Percentiles rank a stretch among this genome's conserved stretches.
Evolutionary conservation across 2,888 invertebrate genomes (phyloP).

Genomic region (Melipona beecheii): DNA sequence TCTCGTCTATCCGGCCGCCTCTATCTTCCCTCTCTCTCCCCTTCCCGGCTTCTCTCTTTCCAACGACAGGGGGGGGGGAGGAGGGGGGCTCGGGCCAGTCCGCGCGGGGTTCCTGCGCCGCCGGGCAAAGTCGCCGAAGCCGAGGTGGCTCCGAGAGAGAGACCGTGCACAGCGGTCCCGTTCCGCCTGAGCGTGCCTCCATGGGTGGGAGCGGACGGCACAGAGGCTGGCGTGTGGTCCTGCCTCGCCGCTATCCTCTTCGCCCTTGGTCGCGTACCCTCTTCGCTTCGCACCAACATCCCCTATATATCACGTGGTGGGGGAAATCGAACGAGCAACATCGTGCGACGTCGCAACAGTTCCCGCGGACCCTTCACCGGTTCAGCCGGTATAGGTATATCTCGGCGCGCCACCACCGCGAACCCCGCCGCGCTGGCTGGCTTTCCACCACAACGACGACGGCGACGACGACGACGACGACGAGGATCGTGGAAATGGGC

Average conservation of each 20-base stretch:
- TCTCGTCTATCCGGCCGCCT: too few relatives aligned
- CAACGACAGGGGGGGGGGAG: neutral
- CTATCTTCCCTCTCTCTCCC: too few relatives aligned
- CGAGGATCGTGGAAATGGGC: constrained; percentile 73
- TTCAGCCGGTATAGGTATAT: neutral
- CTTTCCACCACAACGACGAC: too few relatives aligned
- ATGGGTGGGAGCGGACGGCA: constrained; percentile 53
- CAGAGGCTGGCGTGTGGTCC: constrained; percentile 34
- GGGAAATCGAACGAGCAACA: constrained; percentile 37
- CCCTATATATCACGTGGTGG: neutral
- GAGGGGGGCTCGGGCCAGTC: constrained; percentile 38
- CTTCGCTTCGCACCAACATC: too few relatives aligned
- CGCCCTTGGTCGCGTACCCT: too few relatives aligned
- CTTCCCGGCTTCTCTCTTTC: neutral
- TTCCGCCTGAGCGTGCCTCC: constrained; percentile 30
- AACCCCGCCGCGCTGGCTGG: too few relatives aligned
- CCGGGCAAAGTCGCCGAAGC: constrained; percentile 64
- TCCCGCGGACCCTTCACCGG: constrained; percentile 31
- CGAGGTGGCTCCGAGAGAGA: constrained; percentile 50
- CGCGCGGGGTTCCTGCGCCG: constrained; percentile 61
- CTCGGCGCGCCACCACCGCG: too few relatives aligned
- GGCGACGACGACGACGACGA: neutral
- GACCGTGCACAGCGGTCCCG: constrained; percentile 30
- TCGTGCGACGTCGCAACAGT: constrained; percentile 41
- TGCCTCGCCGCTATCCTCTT: neutral